Percentiles rank a stretch among this genome's conserved stretches.
Evolutionary conservation across 2,888 invertebrate genomes (phyloP).

Genomic region (Mechanitis mazaeus): DNA sequence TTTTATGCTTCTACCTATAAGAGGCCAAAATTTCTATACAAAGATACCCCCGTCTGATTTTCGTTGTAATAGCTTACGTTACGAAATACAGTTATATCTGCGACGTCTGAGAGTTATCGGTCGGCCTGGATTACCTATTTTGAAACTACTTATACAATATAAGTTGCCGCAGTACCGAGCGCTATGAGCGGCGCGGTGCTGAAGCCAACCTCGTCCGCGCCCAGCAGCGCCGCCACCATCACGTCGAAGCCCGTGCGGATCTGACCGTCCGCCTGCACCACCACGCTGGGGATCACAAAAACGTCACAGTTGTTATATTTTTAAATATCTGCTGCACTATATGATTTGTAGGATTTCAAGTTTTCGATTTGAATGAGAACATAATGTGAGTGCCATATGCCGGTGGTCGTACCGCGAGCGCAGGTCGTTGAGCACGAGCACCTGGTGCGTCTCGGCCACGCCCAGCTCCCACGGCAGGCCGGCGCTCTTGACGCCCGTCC

Average conservation of each 20-base stretch:
- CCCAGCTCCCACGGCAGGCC: constrained; percentile 99
- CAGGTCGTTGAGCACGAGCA: constrained; percentile 93
- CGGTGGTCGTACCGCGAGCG: constrained; percentile 46
- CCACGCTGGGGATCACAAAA: constrained; percentile 77
- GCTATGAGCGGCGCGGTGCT: constrained; percentile 98
- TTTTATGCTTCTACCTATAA: neutral
- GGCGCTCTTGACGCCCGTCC: constrained; percentile 99
- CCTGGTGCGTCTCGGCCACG: constrained; percentile 98
- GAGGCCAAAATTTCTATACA: no score
- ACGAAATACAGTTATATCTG: no score
- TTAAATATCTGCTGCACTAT: no score
- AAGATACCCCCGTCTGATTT: no score
- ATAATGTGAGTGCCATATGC: no score
- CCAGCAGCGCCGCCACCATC: constrained; percentile 94
- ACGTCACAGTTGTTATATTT: no score
- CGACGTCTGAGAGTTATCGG: no score
- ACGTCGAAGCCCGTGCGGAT: constrained; percentile 97
- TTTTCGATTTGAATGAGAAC: no score
- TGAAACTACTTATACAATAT: no score
- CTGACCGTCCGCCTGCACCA: constrained; percentile 97
- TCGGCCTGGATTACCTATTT: no score
- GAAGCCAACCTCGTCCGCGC: constrained; percentile 99
- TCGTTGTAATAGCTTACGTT: no score
- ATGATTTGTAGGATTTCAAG: no score
- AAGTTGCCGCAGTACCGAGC: constrained; percentile 75